Percentiles rank a stretch among this genome's conserved stretches.
phyloP scores from a whole-genome alignment of 2,888 invertebrate species.

The Lycophotia porphyrea region DNA sequence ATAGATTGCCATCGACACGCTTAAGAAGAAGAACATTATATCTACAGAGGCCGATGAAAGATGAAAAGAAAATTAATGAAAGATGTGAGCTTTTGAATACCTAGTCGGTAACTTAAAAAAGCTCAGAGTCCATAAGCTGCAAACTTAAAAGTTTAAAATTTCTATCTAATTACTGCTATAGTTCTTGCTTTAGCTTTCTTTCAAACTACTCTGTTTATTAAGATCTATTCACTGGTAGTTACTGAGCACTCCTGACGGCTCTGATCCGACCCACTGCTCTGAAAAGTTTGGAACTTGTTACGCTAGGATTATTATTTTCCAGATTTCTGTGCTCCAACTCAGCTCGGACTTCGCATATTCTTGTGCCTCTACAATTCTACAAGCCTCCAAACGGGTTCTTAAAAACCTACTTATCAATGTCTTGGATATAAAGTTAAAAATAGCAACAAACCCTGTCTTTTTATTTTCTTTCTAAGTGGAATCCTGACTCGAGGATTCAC shows the following conservation, averaged over 20 bases:
- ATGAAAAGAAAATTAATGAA: background rate
- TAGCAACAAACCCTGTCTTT: conserved; percentile 52
- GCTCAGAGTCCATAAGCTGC: background rate
- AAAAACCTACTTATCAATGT: conserved; percentile 55
- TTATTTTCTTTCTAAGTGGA: conserved; percentile 58
- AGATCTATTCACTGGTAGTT: conserved; percentile 45
- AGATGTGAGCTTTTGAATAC: background rate
- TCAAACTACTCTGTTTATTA: conserved; percentile 37
- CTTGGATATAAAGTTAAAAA: conserved; percentile 60
- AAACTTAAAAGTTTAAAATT: conserved; percentile 12
- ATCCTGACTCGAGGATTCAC: conserved; percentile 39
- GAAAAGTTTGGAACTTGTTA: conserved; percentile 64
- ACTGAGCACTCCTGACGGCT: conserved; percentile 35
- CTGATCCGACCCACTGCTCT: conserved; percentile 40
- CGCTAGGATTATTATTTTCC: conserved; percentile 54
- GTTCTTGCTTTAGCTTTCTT: conserved; percentile 25
- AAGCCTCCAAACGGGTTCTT: conserved; percentile 58
- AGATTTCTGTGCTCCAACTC: conserved; percentile 45
- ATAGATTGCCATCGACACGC: too few relatives aligned
- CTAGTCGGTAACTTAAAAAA: background rate
- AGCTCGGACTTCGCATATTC: conserved; percentile 38
- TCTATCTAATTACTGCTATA: conserved; percentile 16
- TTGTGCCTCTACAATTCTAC: conserved; percentile 49
- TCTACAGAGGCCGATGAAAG: background rate
- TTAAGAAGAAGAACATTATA: too few relatives aligned